Evolutionary conservation across 2,888 invertebrate genomes (phyloP).

Genomic region (Thereva unica): DNA sequence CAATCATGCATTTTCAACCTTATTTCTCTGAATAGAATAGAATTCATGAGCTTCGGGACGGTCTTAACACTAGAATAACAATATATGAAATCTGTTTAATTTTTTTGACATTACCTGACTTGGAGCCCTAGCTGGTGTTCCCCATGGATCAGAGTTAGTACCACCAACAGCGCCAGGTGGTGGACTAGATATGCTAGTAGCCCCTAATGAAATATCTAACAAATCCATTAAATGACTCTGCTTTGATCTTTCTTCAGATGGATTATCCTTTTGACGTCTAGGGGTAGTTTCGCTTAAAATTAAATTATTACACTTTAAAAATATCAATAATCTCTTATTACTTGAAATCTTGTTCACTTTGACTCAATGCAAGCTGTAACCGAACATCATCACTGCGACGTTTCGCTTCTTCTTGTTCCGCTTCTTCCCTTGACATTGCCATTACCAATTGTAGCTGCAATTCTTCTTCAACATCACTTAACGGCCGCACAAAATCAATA

Average conservation of each 20-base stretch:
- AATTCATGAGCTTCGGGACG: no score
- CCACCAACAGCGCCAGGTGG: slow-evolving; percentile 55
- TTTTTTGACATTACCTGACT: slow-evolving; percentile 60
- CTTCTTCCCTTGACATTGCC: slow-evolving; percentile 98
- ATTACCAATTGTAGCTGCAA: slow-evolving; percentile 96
- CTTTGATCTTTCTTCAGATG: slow-evolving; percentile 49
- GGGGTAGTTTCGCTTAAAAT: background rate
- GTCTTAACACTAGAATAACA: background rate
- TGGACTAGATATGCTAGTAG: slow-evolving; percentile 62
- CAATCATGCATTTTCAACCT: no score
- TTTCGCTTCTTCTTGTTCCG: slow-evolving; percentile 93
- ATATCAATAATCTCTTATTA: slow-evolving; percentile 56
- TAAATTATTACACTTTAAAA: background rate
- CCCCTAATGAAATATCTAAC: slow-evolving; percentile 77
- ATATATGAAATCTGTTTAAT: background rate
- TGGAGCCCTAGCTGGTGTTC: slow-evolving; percentile 61
- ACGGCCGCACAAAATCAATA: slow-evolving; percentile 91
- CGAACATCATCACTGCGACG: slow-evolving; percentile 94
- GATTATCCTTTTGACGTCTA: slow-evolving; percentile 22
- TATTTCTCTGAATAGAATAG: no score
- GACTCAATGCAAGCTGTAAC: slow-evolving; percentile 91
- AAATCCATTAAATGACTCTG: slow-evolving; percentile 81
- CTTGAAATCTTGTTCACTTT: slow-evolving; percentile 93
- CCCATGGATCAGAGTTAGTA: slow-evolving; percentile 73
- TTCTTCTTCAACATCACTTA: slow-evolving; percentile 97